These are phyloP conservation scores for Sesamia nonagrioides DNA, from an alignment of 1,140 invertebrate species.

Conservation along the genomic window DNA sequence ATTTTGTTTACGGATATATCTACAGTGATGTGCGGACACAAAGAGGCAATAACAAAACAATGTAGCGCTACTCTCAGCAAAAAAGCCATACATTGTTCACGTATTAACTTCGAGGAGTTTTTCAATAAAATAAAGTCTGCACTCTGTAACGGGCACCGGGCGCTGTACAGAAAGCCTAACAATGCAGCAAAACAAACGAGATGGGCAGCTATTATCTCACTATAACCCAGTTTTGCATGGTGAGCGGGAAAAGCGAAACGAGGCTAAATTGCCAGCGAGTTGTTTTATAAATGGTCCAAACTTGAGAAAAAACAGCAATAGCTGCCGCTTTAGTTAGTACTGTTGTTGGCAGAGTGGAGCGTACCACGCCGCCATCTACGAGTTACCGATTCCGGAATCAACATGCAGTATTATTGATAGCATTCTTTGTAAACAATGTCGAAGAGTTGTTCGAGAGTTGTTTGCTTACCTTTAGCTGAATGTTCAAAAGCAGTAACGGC, in stretches of 20 bases:
- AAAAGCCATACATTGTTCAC: slow-evolving; percentile 63
- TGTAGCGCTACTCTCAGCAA: slow-evolving; percentile 47
- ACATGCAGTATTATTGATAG: slow-evolving; percentile 12
- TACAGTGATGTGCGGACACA: slow-evolving; percentile 34
- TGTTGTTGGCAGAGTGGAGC: not conserved
- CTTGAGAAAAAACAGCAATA: slow-evolving; percentile 40
- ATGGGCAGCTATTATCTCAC: slow-evolving; percentile 71
- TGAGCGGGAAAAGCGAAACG: slow-evolving; percentile 62
- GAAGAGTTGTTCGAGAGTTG: slow-evolving; percentile 6
- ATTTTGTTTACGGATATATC: slow-evolving; percentile 42
- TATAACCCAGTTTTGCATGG: slow-evolving; percentile 72
- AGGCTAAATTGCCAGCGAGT: slow-evolving; percentile 61
- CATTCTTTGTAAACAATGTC: slow-evolving; percentile 27
- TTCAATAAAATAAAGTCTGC: slow-evolving; percentile 63
- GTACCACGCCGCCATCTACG: not conserved
- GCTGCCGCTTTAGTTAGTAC: slow-evolving; percentile 21
- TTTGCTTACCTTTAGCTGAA: slow-evolving; percentile 39
- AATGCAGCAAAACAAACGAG: slow-evolving; percentile 67
- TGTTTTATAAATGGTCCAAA: slow-evolving; percentile 48
- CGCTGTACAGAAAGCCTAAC: slow-evolving; percentile 65
- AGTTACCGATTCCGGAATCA: slow-evolving; percentile 2
- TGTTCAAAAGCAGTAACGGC: slow-evolving; percentile 21
- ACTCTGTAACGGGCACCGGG: slow-evolving; percentile 52
- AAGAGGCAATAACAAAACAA: slow-evolving; percentile 57
- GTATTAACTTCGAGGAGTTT: slow-evolving; percentile 71